phyloP scores from a whole-genome alignment of 2,797 vertebrate species.

The Cirrhinus mrigala region DNA sequence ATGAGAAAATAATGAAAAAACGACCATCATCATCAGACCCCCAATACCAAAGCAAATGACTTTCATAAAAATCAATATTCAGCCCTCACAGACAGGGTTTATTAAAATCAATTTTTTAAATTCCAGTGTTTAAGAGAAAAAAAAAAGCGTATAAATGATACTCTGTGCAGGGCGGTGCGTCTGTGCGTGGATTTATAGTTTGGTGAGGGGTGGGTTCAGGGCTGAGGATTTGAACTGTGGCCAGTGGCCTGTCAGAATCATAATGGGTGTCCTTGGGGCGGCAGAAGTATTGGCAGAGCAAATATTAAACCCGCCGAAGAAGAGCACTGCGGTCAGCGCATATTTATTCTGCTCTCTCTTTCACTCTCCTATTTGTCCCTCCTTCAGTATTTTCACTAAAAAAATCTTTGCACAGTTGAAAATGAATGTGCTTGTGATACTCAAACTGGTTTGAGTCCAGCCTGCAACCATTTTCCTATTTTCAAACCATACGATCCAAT shows the following conservation, averaged over 20 bases:
- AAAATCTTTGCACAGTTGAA: neutral
- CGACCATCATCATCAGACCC: conserved; percentile 27
- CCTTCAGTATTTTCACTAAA: neutral
- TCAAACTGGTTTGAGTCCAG: neutral
- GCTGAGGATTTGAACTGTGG: conserved; percentile 55
- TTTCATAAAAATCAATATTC: conserved; percentile 47
- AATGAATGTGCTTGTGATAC: neutral
- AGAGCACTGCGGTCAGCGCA: conserved; percentile 9
- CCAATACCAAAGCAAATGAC: conserved; percentile 21
- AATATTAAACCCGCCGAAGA: conserved; percentile 39
- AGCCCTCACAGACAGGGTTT: conserved; percentile 17
- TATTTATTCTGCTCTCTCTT: conserved; percentile 31
- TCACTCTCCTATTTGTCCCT: neutral
- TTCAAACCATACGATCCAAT: neutral
- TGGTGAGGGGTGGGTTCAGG: conserved; percentile 47
- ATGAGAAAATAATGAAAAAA: conserved; percentile 52
- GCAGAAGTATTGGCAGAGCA: conserved; percentile 43
- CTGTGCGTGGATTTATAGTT: conserved; percentile 50
- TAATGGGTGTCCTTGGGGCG: conserved; percentile 58
- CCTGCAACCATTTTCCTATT: neutral
- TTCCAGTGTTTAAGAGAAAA: neutral
- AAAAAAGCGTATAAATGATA: neutral
- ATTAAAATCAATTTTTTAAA: conserved; percentile 29
- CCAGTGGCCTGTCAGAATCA: conserved; percentile 58
- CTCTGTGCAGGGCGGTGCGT: neutral